Evolutionary conservation across 1,140 invertebrate genomes (phyloP), one percentile per base, ranked within the genome.

Genomic region (Drosophila pallidifrons): DNA sequence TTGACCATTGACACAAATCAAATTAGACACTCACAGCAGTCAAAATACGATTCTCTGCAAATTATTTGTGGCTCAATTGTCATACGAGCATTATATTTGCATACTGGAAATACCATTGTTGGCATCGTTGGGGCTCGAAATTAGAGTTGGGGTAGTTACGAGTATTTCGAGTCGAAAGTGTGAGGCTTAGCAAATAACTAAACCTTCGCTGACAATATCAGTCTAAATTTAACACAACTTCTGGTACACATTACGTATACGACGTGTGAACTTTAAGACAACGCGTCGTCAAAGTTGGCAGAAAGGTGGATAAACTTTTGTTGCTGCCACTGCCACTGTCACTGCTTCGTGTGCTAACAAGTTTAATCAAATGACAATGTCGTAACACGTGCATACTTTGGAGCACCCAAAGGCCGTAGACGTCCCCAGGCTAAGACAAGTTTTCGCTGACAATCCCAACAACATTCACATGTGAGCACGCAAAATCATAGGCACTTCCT

Each of bases 341-440:
- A 51, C 49, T 30, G 55, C 49, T 63, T 45, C 64, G 73, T 81
- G 77, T 67, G 73, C 78, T 88, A 87, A 88, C 83, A 87, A 87
- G 83, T 87, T 87, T 88, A 87, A 88, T 87, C 83, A 87, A 87
- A 88, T 72, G 83, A 82, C 83, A 88, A 88, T 80, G 83, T 75
- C 83, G 67, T 68, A 61, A 88, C 77, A 87, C 83, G 83, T 88
- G 83, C 83, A 87, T 80, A 82, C 77, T 80, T 79, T 79, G 73
- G 47, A 76, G 79, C 74, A 63, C 58, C 59, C 59, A 30, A 49
- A 65, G 54, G 69, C 41, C 54, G 60, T 35, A 35, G 59, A 51
- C 46, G 45, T 13, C 51, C 16, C 32, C 15, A 13, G 65, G 60
- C 67, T 47, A 61, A 77, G 45, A 47, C 54, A 77, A 77, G 69